Base-by-base conservation (phyloP, 2,113 vertebrate genomes). In the Gasterosteus aculeatus region DNA sequence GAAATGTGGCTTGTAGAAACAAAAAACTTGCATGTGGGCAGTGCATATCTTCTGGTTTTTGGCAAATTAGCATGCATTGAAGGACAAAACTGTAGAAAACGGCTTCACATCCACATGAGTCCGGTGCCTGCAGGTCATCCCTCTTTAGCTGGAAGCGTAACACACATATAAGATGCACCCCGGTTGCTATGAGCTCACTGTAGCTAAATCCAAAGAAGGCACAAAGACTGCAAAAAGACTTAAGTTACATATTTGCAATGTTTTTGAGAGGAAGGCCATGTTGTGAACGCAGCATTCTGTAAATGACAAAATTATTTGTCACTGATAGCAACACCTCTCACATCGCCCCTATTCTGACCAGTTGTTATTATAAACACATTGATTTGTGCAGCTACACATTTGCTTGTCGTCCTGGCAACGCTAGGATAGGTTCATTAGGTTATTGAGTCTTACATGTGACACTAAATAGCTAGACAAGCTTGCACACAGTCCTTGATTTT, bases 401-500 rank as follows among this genome's bases (percentile, higher is more conserved):
- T 72, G 39, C 5, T 61, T 66, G 19, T 56, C 46, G 22, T 31
- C 47, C 26, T 41, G 49, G 15, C 46, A 47, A 18, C 46, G 46
- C 7, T 38, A 0, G 35, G 18, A 6, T 18, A 47, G 15, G 46
- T 49, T 22, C 6, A 14, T 56, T 14, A 56, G 22, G 14, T 31
- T 56, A 29, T 57, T 16, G 16, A 12, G 16, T 70, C 54, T 49
- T 47, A 65, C 16, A 31, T 44, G 42, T 0, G 18, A 54, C 60
- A 19, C 51, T 49, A 6, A 63, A 61, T 63, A 70, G 31, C 59
- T 67, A 51, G 35, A 0, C 7, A 15, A 76, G 51, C 69, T 75
- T 56, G 19, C 68, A 49, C 41, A 33, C 26, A 63, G 81, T 42
- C 72, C 80, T 77, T 57, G 54, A 68, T 78, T 81, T 46, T 41